Evolutionary conservation across 2,113 vertebrate genomes (phyloP).

Genomic region (Dascyllus trimaculatus): DNA sequence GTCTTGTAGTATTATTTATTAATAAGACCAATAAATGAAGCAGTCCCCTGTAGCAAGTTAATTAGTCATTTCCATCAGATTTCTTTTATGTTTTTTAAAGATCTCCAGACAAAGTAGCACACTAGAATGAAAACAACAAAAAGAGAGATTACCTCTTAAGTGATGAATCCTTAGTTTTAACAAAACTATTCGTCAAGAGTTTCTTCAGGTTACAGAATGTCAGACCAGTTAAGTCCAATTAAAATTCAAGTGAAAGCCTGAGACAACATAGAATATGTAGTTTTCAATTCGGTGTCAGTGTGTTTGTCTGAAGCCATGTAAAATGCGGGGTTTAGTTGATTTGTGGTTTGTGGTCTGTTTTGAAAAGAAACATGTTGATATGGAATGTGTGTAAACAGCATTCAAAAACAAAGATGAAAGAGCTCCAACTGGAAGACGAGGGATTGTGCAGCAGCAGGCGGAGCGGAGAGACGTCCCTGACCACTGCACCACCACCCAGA

Average conservation of each 20-base stretch:
- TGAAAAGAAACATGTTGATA: constrained; percentile 28
- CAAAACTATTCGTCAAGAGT: too few species aligned
- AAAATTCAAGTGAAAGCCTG: not conserved
- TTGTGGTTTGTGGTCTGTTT: constrained; percentile 28
- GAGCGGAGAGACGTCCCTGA: constrained; percentile 30
- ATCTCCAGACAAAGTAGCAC: too few species aligned
- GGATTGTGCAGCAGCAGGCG: constrained; percentile 34
- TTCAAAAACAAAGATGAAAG: constrained; percentile 60
- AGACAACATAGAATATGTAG: not conserved
- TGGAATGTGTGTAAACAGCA: constrained; percentile 35
- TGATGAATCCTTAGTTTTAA: too few species aligned
- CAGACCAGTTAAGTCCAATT: not conserved
- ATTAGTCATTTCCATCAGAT: too few species aligned
- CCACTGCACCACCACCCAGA: constrained; percentile 22
- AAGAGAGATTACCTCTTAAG: too few species aligned
- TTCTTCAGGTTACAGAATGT: too few species aligned
- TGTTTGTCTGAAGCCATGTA: constrained; percentile 11
- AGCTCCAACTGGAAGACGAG: constrained; percentile 17
- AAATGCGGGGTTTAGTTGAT: constrained; percentile 9
- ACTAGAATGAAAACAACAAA: too few species aligned
- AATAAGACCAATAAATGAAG: too few species aligned
- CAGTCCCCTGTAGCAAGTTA: too few species aligned
- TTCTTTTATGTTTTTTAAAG: too few species aligned
- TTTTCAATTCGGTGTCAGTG: not conserved
- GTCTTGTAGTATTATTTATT: too few species aligned